Conservation (phyloP, 2,888 invertebrate genomes). For the Tipula helvola region DNA sequence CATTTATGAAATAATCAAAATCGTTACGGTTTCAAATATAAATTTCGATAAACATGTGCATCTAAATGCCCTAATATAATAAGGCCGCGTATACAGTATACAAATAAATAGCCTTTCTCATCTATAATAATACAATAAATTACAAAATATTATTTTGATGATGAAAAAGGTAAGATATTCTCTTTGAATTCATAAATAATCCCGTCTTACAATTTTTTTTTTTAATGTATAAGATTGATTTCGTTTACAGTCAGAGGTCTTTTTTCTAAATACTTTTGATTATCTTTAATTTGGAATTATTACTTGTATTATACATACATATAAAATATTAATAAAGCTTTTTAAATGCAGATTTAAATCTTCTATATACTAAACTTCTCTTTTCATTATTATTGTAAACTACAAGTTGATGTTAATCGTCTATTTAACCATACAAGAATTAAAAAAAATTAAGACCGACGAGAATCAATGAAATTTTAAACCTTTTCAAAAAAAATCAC, state of each 20-base stretch:
- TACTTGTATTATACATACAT: not conserved
- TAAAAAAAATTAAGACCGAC: not conserved
- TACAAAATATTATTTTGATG: not conserved
- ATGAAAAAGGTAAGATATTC: not conserved
- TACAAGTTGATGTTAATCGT: not conserved
- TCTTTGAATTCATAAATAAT: not conserved
- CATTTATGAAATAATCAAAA: no score
- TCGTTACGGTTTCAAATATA: no score
- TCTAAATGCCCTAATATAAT: not conserved
- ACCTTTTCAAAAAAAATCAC: not conserved
- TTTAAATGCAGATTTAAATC: constrained; percentile 4
- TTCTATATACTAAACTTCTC: not conserved
- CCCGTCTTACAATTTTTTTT: not conserved
- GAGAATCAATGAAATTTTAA: not conserved
- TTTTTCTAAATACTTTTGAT: constrained; percentile 4
- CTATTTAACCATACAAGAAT: not conserved
- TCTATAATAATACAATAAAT: not conserved
- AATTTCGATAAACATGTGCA: no score
- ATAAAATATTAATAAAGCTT: not conserved
- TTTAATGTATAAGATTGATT: not conserved
- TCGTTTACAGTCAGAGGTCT: not conserved
- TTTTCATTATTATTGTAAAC: not conserved
- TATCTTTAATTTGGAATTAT: not conserved
- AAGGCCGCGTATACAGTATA: not conserved
- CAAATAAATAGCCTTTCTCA: not conserved